phyloP scores from a whole-genome alignment of 2,888 invertebrate species.

The Tiliacea aurago region DNA sequence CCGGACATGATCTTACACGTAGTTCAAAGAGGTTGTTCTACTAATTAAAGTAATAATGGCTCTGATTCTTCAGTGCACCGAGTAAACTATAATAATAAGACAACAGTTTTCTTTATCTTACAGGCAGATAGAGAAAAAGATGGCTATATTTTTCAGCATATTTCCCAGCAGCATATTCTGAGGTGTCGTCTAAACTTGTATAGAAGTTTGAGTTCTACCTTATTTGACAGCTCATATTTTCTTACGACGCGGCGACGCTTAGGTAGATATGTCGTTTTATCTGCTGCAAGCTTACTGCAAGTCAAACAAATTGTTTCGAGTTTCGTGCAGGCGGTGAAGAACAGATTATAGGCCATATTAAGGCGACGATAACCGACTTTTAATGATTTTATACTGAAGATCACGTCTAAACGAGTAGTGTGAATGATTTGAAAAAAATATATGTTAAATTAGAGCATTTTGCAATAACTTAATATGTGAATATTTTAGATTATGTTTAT shows the following conservation, averaged over 20 bases:
- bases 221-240: slow-evolving; percentile 6
- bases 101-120: slow-evolving; percentile 13
- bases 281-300: background rate
- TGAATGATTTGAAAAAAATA: too few species aligned
- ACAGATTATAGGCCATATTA: background rate
- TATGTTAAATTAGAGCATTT: too few species aligned
- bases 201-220: slow-evolving; percentile 3
- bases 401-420: too few species aligned
- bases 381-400: too few species aligned
- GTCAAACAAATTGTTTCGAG: background rate
- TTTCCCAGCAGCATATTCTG: background rate
- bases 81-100: slow-evolving; percentile 20
- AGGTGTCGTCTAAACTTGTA: slow-evolving; percentile 19
- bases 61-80: slow-evolving; percentile 12
- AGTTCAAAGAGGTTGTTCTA: slow-evolving; percentile 16
- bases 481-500: too few species aligned
- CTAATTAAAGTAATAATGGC: slow-evolving; percentile 37
- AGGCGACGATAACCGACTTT: too few species aligned
- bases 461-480: too few species aligned
- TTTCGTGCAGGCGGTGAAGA: background rate
- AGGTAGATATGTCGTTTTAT: background rate
- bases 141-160: background rate
- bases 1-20: slow-evolving; percentile 31
- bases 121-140: background rate
- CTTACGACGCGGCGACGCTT: background rate